Base-by-base conservation (phyloP, 1,140 invertebrate species). In the Lasioglossum baleicum region DNA sequence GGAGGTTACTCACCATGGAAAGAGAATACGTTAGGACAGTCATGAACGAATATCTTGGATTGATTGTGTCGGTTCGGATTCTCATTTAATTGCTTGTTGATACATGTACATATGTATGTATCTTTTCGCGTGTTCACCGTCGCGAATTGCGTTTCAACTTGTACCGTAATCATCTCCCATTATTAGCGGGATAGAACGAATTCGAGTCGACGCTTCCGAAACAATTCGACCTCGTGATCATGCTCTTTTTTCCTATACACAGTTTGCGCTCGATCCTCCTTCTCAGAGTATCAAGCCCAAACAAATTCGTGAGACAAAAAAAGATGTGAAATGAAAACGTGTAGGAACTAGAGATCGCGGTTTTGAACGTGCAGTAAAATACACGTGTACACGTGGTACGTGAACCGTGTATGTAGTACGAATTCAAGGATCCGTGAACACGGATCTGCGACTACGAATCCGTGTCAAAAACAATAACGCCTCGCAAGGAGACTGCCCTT, bases 1-100 rank as follows among this genome's bases (percentile, higher is more conserved):
- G 87, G 83, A 86, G 87, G 75, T 83, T 76, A 75, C 86, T 82
- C 44, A 2, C 80, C 70, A 71, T 88, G 69, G 86, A 88, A 89
- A 89, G 84, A 91, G 88, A 90, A 90, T 89, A 90, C 87, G 82
- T 85, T 86, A 90, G 87, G 82, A 86, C 56, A 79, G 13, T 68
- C 69, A 56, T 72, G 31, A 82, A 75, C 76, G 15, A 51, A 44
- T 61, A 35, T 58, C 31, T 22, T 11, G 63, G 71, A 68, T 56
- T 56, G 20, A 74, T 85, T 75, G 77, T 77, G 74, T 86, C 60
- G 83, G 26, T 71, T 71, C 73, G 75, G 48, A 81, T 60, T 80
- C 58, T 7, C 44, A 48, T 48, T 51, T 22, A 67, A 11, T 56
- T 20, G 22, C 20, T 48, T 56, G 35, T 5, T 5, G 10, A 58